A percentile compares a stretch with the other conserved stretches of the same genome.
Conservation (phyloP, 2,888 invertebrate genomes). For the Drosophila tripunctata region DNA sequence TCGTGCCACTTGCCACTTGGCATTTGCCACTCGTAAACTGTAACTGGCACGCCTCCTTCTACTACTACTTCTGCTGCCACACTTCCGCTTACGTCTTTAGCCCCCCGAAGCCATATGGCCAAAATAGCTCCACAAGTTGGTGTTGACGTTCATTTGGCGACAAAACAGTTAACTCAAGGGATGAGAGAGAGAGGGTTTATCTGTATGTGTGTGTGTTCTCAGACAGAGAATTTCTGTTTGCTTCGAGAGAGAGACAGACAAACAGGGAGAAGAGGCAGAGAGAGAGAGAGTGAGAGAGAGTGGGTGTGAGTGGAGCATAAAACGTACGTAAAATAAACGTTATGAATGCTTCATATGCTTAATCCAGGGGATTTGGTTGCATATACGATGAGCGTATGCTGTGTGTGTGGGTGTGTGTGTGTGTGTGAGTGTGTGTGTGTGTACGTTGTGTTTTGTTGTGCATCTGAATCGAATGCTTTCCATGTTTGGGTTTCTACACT, state of each 20-base stretch:
- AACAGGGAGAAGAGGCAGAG: no score
- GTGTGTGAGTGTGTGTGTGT: constrained; percentile 8
- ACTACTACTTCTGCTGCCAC: neutral
- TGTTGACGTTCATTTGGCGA: constrained; percentile 47
- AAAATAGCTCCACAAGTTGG: constrained; percentile 70
- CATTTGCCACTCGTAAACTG: constrained; percentile 31
- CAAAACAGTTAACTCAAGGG: constrained; percentile 8
- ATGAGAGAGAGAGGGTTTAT: neutral
- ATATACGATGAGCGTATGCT: constrained; percentile 67
- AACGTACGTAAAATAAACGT: constrained; percentile 73
- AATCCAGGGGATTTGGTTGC: constrained; percentile 84
- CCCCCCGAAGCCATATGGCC: constrained; percentile 33
- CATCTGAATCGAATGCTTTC: constrained; percentile 29
- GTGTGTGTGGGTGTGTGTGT: constrained; percentile 5
- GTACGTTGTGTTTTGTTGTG: constrained; percentile 23
- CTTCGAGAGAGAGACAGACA: neutral
- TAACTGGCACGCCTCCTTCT: constrained; percentile 20
- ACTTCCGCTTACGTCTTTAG: constrained; percentile 4
- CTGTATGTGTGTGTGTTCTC: constrained; percentile 22
- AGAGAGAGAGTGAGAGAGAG: neutral
- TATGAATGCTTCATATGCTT: constrained; percentile 84
- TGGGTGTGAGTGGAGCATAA: constrained; percentile 21
- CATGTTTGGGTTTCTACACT: constrained; percentile 1
- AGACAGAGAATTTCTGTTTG: constrained; percentile 44
- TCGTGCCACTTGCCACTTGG: neutral